Percentiles rank a stretch among this genome's conserved stretches.
These are phyloP conservation scores for Pyrrhosoma nymphula DNA, from an alignment of 2,888 invertebrate genomes.

Conservation along the genomic window DNA sequence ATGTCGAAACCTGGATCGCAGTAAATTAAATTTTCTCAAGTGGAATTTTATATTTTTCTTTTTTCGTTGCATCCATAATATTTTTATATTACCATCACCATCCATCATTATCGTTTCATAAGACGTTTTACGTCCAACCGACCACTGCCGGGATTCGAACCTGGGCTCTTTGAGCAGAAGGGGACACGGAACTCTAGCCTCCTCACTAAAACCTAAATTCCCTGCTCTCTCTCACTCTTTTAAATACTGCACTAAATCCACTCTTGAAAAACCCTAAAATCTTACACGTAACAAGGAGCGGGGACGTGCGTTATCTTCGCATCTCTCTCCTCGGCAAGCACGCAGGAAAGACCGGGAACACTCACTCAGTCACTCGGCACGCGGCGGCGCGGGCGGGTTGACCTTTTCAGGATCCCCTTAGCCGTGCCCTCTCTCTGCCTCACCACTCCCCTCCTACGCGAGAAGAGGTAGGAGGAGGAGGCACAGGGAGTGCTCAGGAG, in stretches of 20 bases:
- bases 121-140: too few species aligned
- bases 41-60: neutral
- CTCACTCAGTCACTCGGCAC: neutral
- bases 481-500: neutral
- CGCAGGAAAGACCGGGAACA: neutral
- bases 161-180: too few species aligned
- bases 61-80: neutral
- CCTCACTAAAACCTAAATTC: neutral
- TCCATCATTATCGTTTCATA: neutral
- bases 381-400: slow-evolving; percentile 8
- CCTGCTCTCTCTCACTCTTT: neutral
- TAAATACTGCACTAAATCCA: neutral
- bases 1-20: too few species aligned
- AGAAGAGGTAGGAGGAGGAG: neutral
- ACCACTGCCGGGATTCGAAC: too few species aligned
- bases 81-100: neutral
- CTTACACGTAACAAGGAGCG: neutral
- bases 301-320: neutral
- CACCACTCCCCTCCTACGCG: neutral
- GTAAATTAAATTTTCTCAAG: too few species aligned
- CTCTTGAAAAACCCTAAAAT: neutral
- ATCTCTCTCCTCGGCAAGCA: neutral
- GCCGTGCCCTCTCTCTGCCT: slow-evolving; percentile 24
- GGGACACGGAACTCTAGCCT: neutral
- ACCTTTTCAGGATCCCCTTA: neutral